Conservation (phyloP, 2,888 invertebrate genomes). For the Chymomyza amoena region DNA sequence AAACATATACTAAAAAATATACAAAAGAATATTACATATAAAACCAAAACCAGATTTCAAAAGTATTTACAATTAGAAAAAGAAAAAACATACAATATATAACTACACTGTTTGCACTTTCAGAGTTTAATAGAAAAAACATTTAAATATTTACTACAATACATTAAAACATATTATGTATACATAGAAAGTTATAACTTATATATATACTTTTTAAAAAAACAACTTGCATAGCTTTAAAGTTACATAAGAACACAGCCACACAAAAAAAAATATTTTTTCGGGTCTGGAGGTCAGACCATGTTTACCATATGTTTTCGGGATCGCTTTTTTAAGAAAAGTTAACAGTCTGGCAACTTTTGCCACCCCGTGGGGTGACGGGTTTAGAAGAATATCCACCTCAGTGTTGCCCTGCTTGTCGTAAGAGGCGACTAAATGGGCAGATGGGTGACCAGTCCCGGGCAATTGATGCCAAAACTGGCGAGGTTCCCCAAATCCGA, state of each 20-base stretch:
- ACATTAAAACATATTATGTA: neutral
- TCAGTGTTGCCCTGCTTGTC: too few relatives aligned
- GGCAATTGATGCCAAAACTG: too few relatives aligned
- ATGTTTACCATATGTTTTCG: too few relatives aligned
- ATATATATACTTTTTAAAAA: neutral
- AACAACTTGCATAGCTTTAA: neutral
- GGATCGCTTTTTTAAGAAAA: too few relatives aligned
- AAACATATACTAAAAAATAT: neutral
- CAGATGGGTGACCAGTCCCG: too few relatives aligned
- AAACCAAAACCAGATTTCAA: conserved; percentile 3
- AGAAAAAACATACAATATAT: conserved; percentile 26
- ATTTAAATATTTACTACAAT: conserved; percentile 13
- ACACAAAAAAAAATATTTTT: too few relatives aligned
- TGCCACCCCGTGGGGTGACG: too few relatives aligned
- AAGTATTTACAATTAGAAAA: conserved; percentile 34
- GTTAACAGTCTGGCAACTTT: too few relatives aligned
- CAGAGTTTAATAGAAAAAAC: conserved; percentile 46
- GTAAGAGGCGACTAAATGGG: too few relatives aligned
- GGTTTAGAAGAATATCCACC: too few relatives aligned
- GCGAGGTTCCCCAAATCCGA: too few relatives aligned
- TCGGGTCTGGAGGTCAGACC: too few relatives aligned
- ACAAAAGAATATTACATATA: conserved; percentile 1
- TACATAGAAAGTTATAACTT: neutral
- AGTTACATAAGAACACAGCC: neutral
- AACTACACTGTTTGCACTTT: conserved; percentile 62